phyloP scores from a whole-genome alignment of 1,140 invertebrate genomes.

The Venustaconcha ellipsiformis region DNA sequence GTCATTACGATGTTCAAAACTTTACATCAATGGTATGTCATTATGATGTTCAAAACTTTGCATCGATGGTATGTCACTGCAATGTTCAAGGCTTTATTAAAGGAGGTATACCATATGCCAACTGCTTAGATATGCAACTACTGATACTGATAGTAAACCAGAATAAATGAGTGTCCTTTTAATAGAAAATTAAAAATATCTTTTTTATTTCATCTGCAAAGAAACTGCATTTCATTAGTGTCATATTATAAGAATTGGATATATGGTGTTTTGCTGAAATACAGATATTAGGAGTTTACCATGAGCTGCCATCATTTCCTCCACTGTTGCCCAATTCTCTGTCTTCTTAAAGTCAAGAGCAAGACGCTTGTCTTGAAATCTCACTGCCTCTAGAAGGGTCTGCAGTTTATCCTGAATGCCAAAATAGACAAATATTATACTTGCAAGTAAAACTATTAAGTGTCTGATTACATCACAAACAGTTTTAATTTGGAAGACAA shows the following conservation, averaged over 20 bases:
- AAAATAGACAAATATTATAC: too few relatives aligned
- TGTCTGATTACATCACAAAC: too few relatives aligned
- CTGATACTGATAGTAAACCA: background rate
- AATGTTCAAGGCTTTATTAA: background rate
- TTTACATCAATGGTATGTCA: too few relatives aligned
- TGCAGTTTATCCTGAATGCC: slow-evolving; percentile 79
- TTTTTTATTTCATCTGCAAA: background rate
- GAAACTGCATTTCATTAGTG: background rate
- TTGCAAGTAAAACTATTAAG: too few relatives aligned
- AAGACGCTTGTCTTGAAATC: slow-evolving; percentile 76
- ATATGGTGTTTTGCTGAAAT: slow-evolving; percentile 1
- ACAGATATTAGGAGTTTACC: slow-evolving; percentile 35
- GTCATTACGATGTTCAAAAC: too few relatives aligned
- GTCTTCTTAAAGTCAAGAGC: slow-evolving; percentile 83
- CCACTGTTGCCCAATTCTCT: slow-evolving; percentile 90
- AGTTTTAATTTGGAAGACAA: too few relatives aligned
- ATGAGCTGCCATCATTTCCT: slow-evolving; percentile 83
- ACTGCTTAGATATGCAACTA: background rate
- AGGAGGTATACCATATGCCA: background rate
- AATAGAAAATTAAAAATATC: background rate
- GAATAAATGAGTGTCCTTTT: background rate
- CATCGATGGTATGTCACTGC: background rate
- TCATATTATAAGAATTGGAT: background rate
- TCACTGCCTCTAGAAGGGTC: slow-evolving; percentile 82
- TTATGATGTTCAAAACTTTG: too few relatives aligned